Evolutionary conservation across 2,797 vertebrate genomes (phyloP).

Genomic region (Anguilla marmorata): DNA sequence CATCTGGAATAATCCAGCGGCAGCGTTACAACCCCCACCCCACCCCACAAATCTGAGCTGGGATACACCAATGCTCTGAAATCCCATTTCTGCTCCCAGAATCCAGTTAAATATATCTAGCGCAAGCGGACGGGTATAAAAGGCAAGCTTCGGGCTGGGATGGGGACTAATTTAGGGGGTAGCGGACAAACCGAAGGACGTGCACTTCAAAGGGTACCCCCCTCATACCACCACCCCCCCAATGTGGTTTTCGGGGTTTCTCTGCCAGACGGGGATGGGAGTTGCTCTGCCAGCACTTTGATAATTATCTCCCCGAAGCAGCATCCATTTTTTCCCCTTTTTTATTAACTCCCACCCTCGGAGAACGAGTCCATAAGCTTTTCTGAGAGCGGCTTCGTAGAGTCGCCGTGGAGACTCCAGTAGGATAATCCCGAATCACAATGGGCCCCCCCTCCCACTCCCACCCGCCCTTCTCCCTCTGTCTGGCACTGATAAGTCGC

Average conservation of each 20-base stretch:
- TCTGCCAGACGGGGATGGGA: background rate
- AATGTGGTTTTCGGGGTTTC: background rate
- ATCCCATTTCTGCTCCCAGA: constrained; percentile 10
- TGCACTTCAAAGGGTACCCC: constrained; percentile 14
- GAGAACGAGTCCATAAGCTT: constrained; percentile 13
- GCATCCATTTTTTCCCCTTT: background rate
- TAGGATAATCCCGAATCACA: constrained; percentile 72
- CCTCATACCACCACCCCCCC: background rate
- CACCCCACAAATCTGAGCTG: background rate
- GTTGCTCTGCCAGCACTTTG: constrained; percentile 51
- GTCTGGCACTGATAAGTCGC: constrained; percentile 64
- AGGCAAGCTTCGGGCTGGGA: background rate
- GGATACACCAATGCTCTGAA: background rate
- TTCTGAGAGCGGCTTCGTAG: background rate
- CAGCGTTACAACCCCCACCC: too few species aligned
- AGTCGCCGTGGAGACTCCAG: constrained; percentile 53
- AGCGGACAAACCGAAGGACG: constrained; percentile 4
- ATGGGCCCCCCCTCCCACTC: constrained; percentile 54
- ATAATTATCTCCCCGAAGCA: constrained; percentile 60
- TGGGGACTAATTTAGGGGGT: background rate
- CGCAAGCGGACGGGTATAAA: background rate
- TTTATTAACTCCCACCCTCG: constrained; percentile 11
- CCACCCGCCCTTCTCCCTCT: constrained; percentile 55
- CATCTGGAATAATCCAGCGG: constrained; percentile 15
- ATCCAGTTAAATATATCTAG: constrained; percentile 2